Conservation (phyloP, 64 coral and sea anemone genomes). For the Montipora sp. region DNA sequence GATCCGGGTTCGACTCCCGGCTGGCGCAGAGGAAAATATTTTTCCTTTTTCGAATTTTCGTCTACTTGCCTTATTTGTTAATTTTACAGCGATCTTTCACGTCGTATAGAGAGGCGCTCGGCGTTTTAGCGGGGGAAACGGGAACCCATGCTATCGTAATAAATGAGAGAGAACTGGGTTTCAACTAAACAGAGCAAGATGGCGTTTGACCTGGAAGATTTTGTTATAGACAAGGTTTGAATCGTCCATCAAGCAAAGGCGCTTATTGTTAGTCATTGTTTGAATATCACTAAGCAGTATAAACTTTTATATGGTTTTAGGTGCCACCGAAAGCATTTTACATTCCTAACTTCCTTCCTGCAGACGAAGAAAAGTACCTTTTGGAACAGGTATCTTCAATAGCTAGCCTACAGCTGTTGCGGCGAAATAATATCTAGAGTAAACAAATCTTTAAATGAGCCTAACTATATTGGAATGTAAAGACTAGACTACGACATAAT, state of each 20-base stretch:
- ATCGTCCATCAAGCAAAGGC: background rate
- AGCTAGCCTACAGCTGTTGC: too few relatives aligned
- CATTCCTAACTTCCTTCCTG: slow-evolving; percentile 82
- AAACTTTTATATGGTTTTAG: slow-evolving; percentile 44
- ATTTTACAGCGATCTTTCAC: background rate
- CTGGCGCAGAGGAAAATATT: slow-evolving; percentile 51
- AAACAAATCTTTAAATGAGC: background rate
- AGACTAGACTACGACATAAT: too few relatives aligned
- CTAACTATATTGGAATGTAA: too few relatives aligned
- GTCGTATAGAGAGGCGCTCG: too few relatives aligned
- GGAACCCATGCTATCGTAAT: background rate
- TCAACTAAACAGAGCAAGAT: slow-evolving; percentile 8
- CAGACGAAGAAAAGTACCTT: slow-evolving; percentile 72
- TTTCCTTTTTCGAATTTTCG: background rate
- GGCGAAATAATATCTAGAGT: too few relatives aligned
- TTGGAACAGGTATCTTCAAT: slow-evolving; percentile 55
- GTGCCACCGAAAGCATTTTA: slow-evolving; percentile 77
- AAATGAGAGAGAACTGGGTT: slow-evolving; percentile 43
- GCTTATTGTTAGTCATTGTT: too few relatives aligned
- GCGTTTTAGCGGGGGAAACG: background rate
- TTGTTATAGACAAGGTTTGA: slow-evolving; percentile 62
- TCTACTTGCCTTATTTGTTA: background rate
- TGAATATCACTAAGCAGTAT: too few relatives aligned
- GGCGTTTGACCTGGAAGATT: slow-evolving; percentile 64
- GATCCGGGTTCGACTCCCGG: slow-evolving; percentile 98